Conservation (phyloP, 2,113 vertebrate genomes). For the Rhineura floridana region DNA sequence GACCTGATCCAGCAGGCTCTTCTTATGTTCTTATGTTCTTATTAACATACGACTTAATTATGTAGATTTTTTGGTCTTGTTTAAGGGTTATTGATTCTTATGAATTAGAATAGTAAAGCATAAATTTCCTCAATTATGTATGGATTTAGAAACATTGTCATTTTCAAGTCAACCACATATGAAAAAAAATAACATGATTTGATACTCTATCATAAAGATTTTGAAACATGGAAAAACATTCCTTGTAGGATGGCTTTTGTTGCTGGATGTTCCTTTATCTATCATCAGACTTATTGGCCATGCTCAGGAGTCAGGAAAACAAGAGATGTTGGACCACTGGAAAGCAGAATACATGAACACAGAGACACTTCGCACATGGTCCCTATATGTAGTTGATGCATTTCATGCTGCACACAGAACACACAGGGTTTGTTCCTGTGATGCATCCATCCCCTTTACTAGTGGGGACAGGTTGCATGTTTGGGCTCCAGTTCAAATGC, state of each 20-base stretch:
- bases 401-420: background rate
- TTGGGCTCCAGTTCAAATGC: background rate
- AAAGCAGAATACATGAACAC: background rate
- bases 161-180: background rate
- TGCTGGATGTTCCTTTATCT: background rate
- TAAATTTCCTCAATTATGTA: background rate
- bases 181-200: background rate
- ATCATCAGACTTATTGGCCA: background rate
- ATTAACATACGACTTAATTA: too few relatives aligned
- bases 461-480: background rate
- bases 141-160: background rate
- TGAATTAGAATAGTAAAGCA: background rate
- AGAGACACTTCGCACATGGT: background rate
- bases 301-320: background rate
- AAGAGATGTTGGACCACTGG: background rate
- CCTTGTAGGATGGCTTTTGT: background rate
- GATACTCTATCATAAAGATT: background rate
- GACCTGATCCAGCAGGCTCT: too few relatives aligned
- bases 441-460: background rate
- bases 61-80: background rate
- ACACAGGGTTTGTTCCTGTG: background rate
- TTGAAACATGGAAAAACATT: background rate
- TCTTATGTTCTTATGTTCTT: too few relatives aligned
- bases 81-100: background rate
- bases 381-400: background rate